phyloP scores from a whole-genome alignment of 2,888 invertebrate species.

The Cylloceria caligata region DNA sequence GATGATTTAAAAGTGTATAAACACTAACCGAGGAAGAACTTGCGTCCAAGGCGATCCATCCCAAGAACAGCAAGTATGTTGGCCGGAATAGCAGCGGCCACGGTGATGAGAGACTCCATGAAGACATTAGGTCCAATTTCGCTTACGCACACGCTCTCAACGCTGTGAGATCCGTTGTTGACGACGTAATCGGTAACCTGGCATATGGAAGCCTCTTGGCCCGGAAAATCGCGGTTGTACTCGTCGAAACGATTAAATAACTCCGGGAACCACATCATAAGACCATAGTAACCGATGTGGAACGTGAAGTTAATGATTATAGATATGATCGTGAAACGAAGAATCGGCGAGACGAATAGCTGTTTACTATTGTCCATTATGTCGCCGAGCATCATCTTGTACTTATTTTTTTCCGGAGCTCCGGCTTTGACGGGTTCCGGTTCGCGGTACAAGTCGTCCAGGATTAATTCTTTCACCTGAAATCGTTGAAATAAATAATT shows the following conservation, averaged over 20 bases:
- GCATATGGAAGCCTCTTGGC: constrained; percentile 87
- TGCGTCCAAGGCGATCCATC: constrained; percentile 94
- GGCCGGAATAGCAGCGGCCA: constrained; percentile 94
- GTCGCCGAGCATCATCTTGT: constrained; percentile 90
- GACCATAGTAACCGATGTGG: constrained; percentile 97
- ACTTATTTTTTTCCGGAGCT: constrained; percentile 86
- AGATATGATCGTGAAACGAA: constrained; percentile 93
- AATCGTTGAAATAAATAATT: constrained; percentile 7
- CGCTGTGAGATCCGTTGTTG: constrained; percentile 88
- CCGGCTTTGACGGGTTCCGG: constrained; percentile 76
- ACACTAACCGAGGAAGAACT: constrained; percentile 91
- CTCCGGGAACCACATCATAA: constrained; percentile 99
- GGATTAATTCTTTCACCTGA: constrained; percentile 83
- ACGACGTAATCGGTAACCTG: constrained; percentile 92
- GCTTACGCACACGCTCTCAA: constrained; percentile 87
- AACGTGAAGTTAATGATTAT: constrained; percentile 96
- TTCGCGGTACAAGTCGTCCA: constrained; percentile 79
- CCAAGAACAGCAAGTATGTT: constrained; percentile 93
- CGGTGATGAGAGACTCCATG: constrained; percentile 94
- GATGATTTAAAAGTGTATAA: not conserved
- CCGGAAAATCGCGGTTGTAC: constrained; percentile 89
- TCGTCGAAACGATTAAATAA: constrained; percentile 96
- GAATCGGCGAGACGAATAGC: constrained; percentile 92
- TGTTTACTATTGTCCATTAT: constrained; percentile 93
- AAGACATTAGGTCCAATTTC: constrained; percentile 93